Evolutionary conservation across 35 echinoderm and acorn worm genomes (phyloP).

Genomic region (Antedon bifida): DNA sequence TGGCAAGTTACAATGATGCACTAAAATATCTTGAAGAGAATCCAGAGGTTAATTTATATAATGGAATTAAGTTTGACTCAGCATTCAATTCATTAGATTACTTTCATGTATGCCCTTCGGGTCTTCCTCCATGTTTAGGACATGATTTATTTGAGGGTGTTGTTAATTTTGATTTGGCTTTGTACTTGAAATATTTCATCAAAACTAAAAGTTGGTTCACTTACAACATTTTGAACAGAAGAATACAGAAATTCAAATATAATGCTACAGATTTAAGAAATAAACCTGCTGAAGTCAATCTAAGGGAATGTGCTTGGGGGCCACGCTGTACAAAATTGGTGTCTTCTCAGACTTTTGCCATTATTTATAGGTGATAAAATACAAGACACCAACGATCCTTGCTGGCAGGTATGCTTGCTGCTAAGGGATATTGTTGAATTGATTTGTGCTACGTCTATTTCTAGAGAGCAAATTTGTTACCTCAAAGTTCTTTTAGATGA

Average conservation of each 20-base stretch:
- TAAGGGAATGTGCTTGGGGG: slow-evolving; percentile 28
- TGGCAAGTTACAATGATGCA: background rate
- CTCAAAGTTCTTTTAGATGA: slow-evolving; percentile 26
- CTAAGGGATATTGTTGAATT: slow-evolving; percentile 25
- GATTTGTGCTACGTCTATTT: slow-evolving; percentile 31
- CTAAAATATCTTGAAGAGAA: background rate
- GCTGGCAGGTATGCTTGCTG: slow-evolving; percentile 23
- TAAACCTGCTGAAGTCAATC: slow-evolving; percentile 33
- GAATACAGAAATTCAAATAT: slow-evolving; percentile 26
- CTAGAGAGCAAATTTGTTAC: slow-evolving; percentile 8
- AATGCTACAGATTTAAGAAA: slow-evolving; percentile 15
- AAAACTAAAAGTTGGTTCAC: slow-evolving; percentile 42
- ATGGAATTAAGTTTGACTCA: slow-evolving; percentile 43
- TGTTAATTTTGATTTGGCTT: slow-evolving; percentile 36
- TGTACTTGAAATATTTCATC: slow-evolving; percentile 28
- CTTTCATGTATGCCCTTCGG: slow-evolving; percentile 61
- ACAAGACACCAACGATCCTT: background rate
- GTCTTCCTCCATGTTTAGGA: slow-evolving; percentile 49
- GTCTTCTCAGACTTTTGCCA: slow-evolving; percentile 28
- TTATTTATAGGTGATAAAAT: slow-evolving; percentile 26
- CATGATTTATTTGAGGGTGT: slow-evolving; percentile 72
- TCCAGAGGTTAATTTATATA: background rate
- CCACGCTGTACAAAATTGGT: slow-evolving; percentile 62
- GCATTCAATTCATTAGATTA: slow-evolving; percentile 33
- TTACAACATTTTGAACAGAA: slow-evolving; percentile 24